Evolutionary conservation across 2,113 vertebrate genomes (phyloP), one percentile per base, ranked within the genome.

Genomic region (Proterorhinus semilunaris): DNA sequence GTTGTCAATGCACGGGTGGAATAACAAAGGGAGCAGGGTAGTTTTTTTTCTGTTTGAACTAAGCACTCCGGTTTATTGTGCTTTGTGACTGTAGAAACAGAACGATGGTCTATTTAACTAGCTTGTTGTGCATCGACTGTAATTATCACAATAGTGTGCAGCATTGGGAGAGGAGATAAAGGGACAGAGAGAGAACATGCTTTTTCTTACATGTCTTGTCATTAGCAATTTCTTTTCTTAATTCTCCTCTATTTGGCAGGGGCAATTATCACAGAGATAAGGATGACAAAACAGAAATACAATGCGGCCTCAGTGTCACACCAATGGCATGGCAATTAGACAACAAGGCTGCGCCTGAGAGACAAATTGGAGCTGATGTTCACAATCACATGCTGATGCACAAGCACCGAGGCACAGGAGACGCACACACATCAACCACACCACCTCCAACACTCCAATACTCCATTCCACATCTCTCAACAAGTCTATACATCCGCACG

Each of bases 301-400:
- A 87, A 91, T 83, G 83, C 83, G 74, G 83, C 77, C 83, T 80
- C 73, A 70, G 62, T 78, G 86, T 85, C 84, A 83, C 81, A 83
- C 71, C 82, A 71, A 83, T 77, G 83, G 82, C 87, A 81, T 64
- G 77, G 83, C 87, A 90, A 90, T 91, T 88, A 90, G 80, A 89
- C 86, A 88, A 85, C 81, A 78, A 66, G 77, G 77, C 81, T 75
- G 69, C 71, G 78, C 83, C 76, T 78, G 69, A 71, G 74, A 79
- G 83, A 87, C 87, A 91, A 87, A 89, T 88, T 88, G 81, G 82
- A 84, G 86, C 73, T 80, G 85, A 86, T 89, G 86, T 88, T 88
- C 78, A 73, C 80, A 85, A 84, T 84, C 83, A 78, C 74, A 74
- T 69, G 78, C 79, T 81, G 80, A 80, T 87, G 81, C 72, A 72